These are phyloP conservation scores for human DNA, from an alignment of 2,113 vertebrate genomes.

Conservation along the genomic window DNA sequence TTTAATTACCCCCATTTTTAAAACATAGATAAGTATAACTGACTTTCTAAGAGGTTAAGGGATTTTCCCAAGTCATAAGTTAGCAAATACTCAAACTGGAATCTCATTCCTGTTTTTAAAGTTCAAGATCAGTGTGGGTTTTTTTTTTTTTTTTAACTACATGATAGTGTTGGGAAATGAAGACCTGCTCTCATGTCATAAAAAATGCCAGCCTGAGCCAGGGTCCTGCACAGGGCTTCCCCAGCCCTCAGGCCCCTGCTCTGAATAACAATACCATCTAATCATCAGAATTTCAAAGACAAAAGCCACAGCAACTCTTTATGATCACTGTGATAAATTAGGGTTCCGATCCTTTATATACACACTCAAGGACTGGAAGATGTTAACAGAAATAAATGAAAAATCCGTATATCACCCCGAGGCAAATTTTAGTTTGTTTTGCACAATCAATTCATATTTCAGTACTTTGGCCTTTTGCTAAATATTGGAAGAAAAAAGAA, in stretches of 20 bases:
- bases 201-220: background rate
- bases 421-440: slow-evolving; percentile 70
- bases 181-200: background rate
- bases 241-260: background rate
- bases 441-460: slow-evolving; percentile 67
- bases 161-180: background rate
- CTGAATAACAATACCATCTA: slow-evolving; percentile 58
- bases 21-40: background rate
- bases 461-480: slow-evolving; percentile 47
- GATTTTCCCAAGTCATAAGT: slow-evolving; percentile 20
- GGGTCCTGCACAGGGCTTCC: background rate
- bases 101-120: slow-evolving; percentile 4
- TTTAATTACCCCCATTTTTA: background rate
- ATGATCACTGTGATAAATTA: slow-evolving; percentile 50
- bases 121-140: background rate
- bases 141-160: background rate
- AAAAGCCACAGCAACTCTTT: slow-evolving; percentile 57
- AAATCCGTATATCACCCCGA: slow-evolving; percentile 41
- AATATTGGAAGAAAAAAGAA: slow-evolving; percentile 39
- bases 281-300: slow-evolving; percentile 69
- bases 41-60: slow-evolving; percentile 26
- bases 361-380: slow-evolving; percentile 51
- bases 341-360: slow-evolving; percentile 35
- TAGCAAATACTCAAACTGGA: background rate
- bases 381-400: slow-evolving; percentile 69